Evolutionary conservation across 2,113 vertebrate genomes (phyloP).

Genomic region (Picathartes gymnocephalus): DNA sequence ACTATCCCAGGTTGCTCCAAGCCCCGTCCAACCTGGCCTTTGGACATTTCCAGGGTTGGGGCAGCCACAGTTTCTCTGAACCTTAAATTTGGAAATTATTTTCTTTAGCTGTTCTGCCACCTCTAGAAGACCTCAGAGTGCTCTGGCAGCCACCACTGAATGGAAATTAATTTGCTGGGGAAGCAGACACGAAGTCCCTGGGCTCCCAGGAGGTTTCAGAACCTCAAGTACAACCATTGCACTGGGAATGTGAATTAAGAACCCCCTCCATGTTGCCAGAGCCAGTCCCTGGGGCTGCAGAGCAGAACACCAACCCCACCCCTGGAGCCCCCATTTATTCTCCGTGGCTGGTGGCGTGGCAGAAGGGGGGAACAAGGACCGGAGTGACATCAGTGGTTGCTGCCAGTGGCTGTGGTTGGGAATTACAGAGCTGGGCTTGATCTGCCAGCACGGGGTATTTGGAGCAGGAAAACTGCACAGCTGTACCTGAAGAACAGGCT

Average conservation of each 20-base stretch:
- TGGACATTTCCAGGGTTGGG: background rate
- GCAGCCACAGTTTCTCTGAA: background rate
- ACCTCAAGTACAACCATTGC: background rate
- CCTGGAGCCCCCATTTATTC: background rate
- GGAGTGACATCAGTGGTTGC: background rate
- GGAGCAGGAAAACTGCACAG: background rate
- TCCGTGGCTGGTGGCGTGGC: background rate
- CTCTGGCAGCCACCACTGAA: background rate
- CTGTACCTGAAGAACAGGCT: conserved; percentile 16
- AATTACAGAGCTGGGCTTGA: background rate
- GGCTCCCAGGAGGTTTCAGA: background rate
- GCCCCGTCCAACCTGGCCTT: accelerated
- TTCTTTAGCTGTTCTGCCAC: background rate
- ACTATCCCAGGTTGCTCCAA: accelerated
- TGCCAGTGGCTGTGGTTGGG: background rate
- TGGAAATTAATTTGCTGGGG: background rate
- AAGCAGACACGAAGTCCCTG: background rate
- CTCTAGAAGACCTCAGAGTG: background rate
- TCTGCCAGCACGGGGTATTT: background rate
- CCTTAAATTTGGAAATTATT: background rate
- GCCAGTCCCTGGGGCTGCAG: background rate
- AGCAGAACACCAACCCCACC: background rate
- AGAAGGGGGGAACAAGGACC: accelerated
- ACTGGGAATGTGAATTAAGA: background rate
- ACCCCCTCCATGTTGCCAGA: background rate